These are phyloP conservation scores for Lucilia cuprina DNA, from an alignment of 1,140 invertebrate genomes.

Conservation along the genomic window DNA sequence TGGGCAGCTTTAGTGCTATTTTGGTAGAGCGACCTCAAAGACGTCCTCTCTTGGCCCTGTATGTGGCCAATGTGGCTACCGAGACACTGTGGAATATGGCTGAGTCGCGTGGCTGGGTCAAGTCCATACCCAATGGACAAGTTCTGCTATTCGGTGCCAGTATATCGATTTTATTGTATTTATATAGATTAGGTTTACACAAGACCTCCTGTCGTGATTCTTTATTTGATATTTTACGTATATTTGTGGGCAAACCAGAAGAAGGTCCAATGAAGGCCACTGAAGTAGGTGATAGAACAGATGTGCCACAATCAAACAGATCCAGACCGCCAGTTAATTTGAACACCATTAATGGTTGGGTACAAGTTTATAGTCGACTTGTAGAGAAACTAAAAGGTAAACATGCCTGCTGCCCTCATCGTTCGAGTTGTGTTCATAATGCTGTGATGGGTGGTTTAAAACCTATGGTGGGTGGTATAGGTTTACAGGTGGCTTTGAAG, in stretches of 20 bases:
- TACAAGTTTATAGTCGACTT: conserved; percentile 51
- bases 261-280: conserved; percentile 56
- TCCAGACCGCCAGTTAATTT: conserved; percentile 48
- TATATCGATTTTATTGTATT: conserved; percentile 68
- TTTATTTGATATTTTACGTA: conserved; percentile 72
- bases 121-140: conserved; percentile 71
- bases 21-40: conserved; percentile 77
- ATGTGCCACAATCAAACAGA: conserved; percentile 37
- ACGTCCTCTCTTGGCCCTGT: conserved; percentile 74
- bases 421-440: conserved; percentile 69
- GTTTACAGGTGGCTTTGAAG: conserved; percentile 69
- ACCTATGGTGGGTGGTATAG: conserved; percentile 68
- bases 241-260: conserved; percentile 72
- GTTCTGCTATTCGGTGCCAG: conserved; percentile 71
- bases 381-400: conserved; percentile 53
- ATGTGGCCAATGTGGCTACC: conserved; percentile 83
- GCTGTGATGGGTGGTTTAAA: conserved; percentile 66
- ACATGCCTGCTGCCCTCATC: conserved; percentile 69
- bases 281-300: background rate
- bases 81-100: conserved; percentile 81
- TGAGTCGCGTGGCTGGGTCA: conserved; percentile 69
- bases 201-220: conserved; percentile 64
- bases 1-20: conserved; percentile 76
- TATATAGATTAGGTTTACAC: conserved; percentile 65
- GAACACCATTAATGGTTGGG: conserved; percentile 44